These are phyloP conservation scores for Datnioides undecimradiatus DNA, from an alignment of 2,113 vertebrate species.

Conservation along the genomic window DNA sequence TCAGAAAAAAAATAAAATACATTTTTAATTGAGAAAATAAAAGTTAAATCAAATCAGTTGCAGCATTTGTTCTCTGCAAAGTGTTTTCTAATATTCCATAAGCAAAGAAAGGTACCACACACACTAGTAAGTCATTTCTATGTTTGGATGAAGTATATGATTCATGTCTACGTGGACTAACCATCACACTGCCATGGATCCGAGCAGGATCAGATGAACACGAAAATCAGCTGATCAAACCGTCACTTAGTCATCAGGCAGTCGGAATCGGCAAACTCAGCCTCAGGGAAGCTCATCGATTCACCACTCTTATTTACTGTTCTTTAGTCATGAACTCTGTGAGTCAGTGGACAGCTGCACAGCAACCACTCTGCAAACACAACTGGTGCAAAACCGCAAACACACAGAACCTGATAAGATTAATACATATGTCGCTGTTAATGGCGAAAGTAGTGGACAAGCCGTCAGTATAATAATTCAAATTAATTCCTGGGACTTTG, in stretches of 20 bases:
- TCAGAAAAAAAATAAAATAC: neutral
- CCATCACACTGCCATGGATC: neutral
- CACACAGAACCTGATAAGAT: slow-evolving; percentile 36
- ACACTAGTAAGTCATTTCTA: neutral
- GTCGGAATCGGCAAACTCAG: neutral
- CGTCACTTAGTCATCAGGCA: neutral
- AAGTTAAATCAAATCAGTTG: neutral
- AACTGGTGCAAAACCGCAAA: slow-evolving; percentile 23
- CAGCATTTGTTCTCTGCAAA: neutral
- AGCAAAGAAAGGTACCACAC: neutral
- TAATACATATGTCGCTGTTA: slow-evolving; percentile 27
- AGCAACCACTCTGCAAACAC: slow-evolving; percentile 54
- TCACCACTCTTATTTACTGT: neutral
- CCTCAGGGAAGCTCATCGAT: neutral
- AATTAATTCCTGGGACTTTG: slow-evolving; percentile 1
- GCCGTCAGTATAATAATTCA: slow-evolving; percentile 8
- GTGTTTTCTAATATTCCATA: neutral
- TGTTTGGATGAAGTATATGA: neutral
- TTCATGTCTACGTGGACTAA: neutral
- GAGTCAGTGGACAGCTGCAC: slow-evolving; percentile 45
- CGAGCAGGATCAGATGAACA: neutral
- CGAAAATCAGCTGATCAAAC: neutral
- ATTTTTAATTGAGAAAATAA: neutral
- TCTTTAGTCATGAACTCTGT: slow-evolving; percentile 6
- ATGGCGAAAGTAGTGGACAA: slow-evolving; percentile 5